These are phyloP conservation scores for Geotria australis DNA, from an alignment of 2,797 vertebrate species.

Conservation along the genomic window DNA sequence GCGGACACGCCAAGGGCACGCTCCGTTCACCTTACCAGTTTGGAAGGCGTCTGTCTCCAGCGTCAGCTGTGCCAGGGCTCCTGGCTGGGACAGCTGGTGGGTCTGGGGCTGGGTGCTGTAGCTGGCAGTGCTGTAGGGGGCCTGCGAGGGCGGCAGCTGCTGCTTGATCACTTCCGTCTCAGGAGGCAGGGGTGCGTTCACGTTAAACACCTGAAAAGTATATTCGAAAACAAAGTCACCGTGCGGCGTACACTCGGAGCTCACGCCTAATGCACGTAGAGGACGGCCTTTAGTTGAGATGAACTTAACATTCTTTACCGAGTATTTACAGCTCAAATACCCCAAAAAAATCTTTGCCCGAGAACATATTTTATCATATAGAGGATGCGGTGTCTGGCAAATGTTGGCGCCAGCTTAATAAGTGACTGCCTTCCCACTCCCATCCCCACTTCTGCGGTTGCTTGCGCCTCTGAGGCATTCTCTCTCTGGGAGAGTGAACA, in stretches of 20 bases:
- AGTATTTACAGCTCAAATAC: too few species aligned
- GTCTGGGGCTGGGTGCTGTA: constrained; percentile 35
- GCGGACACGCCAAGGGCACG: not conserved
- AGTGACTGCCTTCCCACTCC: too few species aligned
- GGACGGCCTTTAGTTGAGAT: too few species aligned
- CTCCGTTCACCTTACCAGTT: constrained; percentile 25
- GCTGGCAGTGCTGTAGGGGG: constrained; percentile 36
- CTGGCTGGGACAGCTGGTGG: constrained; percentile 47
- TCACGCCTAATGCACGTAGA: not conserved
- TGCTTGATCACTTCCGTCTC: constrained; percentile 50
- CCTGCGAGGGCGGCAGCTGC: constrained; percentile 42
- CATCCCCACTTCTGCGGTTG: too few species aligned
- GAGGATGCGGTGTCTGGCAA: too few species aligned
- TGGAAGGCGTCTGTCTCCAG: constrained; percentile 67
- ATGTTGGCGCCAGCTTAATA: too few species aligned
- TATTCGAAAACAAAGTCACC: not conserved
- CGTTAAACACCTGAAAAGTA: constrained; percentile 51
- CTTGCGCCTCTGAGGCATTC: too few species aligned
- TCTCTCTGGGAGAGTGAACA: too few species aligned
- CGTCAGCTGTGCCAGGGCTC: constrained; percentile 4
- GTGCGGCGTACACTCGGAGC: not conserved
- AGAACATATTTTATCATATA: too few species aligned
- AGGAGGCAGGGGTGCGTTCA: constrained; percentile 78
- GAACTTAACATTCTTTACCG: too few species aligned
- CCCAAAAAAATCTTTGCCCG: too few species aligned